Evolutionary conservation across 2,888 invertebrate species (phyloP).

Genomic region (Theretra japonica): DNA sequence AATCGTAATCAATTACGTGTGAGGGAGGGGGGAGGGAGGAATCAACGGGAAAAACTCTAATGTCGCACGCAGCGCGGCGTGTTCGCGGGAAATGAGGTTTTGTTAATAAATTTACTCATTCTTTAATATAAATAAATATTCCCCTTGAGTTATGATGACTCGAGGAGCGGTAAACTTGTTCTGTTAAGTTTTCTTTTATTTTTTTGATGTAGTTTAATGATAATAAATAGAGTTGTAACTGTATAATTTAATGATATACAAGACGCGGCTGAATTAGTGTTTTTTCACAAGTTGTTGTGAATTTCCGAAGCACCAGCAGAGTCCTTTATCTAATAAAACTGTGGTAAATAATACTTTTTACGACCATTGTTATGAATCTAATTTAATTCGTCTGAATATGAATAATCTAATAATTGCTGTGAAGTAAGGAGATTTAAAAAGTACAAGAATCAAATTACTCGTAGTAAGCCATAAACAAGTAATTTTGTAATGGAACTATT

Average conservation of each 20-base stretch:
- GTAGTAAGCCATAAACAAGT: too few relatives aligned
- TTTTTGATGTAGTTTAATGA: too few relatives aligned
- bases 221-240: not conserved
- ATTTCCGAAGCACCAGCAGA: not conserved
- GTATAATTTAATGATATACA: not conserved
- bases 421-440: too few relatives aligned
- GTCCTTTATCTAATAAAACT: not conserved
- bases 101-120: not conserved
- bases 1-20: slow-evolving; percentile 53
- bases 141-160: not conserved
- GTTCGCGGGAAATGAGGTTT: not conserved
- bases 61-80: slow-evolving; percentile 14
- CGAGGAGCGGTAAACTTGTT: not conserved
- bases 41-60: slow-evolving; percentile 51
- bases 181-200: too few relatives aligned
- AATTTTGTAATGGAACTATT: too few relatives aligned
- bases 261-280: not conserved
- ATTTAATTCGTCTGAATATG: too few relatives aligned
- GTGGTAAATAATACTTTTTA: not conserved
- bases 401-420: too few relatives aligned
- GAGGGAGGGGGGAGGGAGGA: slow-evolving; percentile 42
- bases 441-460: too few relatives aligned
- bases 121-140: not conserved
- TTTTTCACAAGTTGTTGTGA: not conserved
- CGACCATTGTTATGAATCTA: too few relatives aligned